phyloP scores from a whole-genome alignment of 2,113 vertebrate species.

The Oreochromis niloticus region DNA sequence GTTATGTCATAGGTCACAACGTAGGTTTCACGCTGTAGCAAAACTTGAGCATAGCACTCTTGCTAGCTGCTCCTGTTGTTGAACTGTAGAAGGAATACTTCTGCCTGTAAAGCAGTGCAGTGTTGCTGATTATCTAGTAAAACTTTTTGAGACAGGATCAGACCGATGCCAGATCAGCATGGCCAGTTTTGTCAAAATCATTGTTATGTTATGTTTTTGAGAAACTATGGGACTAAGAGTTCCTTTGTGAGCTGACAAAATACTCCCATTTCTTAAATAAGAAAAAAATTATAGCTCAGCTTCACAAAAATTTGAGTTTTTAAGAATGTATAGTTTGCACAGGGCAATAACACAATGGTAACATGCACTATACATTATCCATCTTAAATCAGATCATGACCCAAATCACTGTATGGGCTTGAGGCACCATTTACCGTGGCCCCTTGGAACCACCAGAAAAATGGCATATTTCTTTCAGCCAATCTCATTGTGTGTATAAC shows the following conservation, averaged over 20 bases:
- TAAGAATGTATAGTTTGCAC: neutral
- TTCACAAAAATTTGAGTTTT: neutral
- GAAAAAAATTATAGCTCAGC: neutral
- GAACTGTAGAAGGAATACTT: neutral
- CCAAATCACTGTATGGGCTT: neutral
- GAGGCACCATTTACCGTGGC: neutral
- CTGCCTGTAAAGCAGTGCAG: neutral
- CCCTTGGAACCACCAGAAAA: neutral
- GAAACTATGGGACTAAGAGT: neutral
- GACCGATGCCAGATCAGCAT: neutral
- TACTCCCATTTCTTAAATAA: neutral
- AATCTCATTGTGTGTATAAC: slow-evolving; percentile 20
- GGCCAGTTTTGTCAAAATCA: neutral
- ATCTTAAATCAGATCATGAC: neutral
- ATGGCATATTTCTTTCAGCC: slow-evolving; percentile 1
- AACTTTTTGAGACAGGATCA: neutral
- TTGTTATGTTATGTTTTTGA: neutral
- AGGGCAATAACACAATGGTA: neutral
- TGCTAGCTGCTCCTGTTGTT: neutral
- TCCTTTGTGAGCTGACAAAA: neutral
- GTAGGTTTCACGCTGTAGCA: neutral
- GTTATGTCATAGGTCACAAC: neutral
- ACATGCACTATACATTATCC: neutral
- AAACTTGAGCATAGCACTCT: neutral
- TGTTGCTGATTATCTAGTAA: neutral